Base-by-base conservation (phyloP, 2,888 invertebrate genomes). In the Monochamus alternatus region DNA sequence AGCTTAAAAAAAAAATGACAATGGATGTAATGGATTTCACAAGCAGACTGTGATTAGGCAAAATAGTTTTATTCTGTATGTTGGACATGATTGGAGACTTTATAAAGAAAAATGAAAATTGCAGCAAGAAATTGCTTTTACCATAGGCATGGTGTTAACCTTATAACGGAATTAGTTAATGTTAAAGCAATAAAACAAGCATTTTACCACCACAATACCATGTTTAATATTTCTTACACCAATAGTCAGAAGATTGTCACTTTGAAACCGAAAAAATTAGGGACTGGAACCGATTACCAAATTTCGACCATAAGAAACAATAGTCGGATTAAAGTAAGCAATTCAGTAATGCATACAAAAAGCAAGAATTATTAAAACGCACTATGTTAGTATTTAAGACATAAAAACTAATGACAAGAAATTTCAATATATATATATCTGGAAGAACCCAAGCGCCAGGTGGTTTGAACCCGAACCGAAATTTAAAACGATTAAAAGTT, bases 381-480 rank as follows among this genome's bases (percentile, higher is more conserved):
- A 69, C 67, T 74, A 60, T 74, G 74, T 77, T 77, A 75, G 75
- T 59, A 68, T 47, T 63, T 60, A 32, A 60, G 67, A 71, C n/a
- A 72, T 44, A 69, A 66, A 64, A 43, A 58, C 59, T 65, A 70
- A 69, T 65, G 70, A 73, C 62, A 70, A 71, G 70, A 68, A 69
- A 60, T 60, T 75, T 60, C 12, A 69, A 62, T 68, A 66, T 68
- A 74, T 51, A 51, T 58, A 70, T 78, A 76, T 78, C 67, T 75
- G 73, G 75, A 78, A 83, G 84, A 85, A 86, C 86, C 86, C 87
- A 87, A 86, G 86, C 86, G 87, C 86, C 87, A 85, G 86, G 82
- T 84, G 84, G 84, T 78, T 79, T 83, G 87, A 88, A 88, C 88
- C 88, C 88, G 88, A 88, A 88, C 88, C 88, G 88, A 88, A 88